Percentiles rank a stretch among this genome's conserved stretches.
Evolutionary conservation across 2,797 vertebrate genomes (phyloP).

Genomic region (Lerista edwardsae): DNA sequence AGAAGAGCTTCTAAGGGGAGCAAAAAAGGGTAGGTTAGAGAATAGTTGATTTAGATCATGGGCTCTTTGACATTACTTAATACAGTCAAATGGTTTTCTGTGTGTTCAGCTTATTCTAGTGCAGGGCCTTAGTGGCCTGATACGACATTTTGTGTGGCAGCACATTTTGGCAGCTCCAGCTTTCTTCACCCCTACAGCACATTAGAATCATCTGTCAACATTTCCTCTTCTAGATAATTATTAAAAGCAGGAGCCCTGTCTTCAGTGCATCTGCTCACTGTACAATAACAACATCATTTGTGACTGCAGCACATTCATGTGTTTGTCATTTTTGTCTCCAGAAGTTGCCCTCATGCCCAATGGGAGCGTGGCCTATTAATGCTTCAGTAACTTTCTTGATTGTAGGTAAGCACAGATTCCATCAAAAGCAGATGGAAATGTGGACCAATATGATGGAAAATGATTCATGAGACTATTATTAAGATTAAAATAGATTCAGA

Average conservation of each 20-base stretch:
- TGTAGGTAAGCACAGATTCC: background rate
- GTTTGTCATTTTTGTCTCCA: background rate
- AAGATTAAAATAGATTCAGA: background rate
- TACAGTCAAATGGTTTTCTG: too few relatives aligned
- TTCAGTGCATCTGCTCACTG: background rate
- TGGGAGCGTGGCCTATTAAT: background rate
- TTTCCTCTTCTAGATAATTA: background rate
- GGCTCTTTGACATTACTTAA: too few relatives aligned
- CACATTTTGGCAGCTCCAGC: background rate
- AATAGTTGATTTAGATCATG: too few relatives aligned
- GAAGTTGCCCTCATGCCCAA: background rate
- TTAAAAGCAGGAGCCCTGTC: background rate
- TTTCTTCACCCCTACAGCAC: background rate
- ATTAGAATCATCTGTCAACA: background rate
- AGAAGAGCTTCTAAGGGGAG: too few relatives aligned
- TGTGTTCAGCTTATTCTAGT: too few relatives aligned
- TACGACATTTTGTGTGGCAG: too few relatives aligned
- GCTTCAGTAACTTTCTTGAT: background rate
- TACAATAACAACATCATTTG: background rate
- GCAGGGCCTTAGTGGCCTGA: too few relatives aligned
- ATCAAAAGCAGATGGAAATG: conserved; percentile 12
- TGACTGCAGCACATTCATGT: background rate
- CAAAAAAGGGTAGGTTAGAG: too few relatives aligned
- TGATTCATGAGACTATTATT: background rate
- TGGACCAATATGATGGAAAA: background rate